Conservation (phyloP, 2,797 vertebrate genomes). For the Dendrocincla fuliginosa region DNA sequence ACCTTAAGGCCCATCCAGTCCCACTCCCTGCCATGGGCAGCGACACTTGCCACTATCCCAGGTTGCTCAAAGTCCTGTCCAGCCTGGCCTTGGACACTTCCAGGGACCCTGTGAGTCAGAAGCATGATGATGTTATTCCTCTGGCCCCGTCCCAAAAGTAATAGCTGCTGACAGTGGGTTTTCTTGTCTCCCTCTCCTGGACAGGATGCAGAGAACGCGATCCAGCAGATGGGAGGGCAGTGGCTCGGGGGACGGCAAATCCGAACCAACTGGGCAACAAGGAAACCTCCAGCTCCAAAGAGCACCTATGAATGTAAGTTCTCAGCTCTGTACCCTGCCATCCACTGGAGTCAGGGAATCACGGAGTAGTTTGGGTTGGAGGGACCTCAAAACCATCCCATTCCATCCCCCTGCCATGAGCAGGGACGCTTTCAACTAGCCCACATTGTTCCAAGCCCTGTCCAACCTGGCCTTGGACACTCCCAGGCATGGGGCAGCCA, state of each 20-base stretch:
- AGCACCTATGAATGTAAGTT: slow-evolving; percentile 89
- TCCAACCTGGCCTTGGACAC: background rate
- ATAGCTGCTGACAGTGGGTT: background rate
- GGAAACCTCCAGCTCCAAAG: slow-evolving; percentile 97
- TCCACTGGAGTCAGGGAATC: background rate
- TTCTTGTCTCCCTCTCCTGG: background rate
- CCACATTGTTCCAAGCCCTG: background rate
- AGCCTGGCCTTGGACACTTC: background rate
- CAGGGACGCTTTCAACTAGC: background rate
- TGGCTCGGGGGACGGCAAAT: slow-evolving; percentile 98
- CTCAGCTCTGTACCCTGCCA: background rate
- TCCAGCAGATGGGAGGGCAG: slow-evolving; percentile 98
- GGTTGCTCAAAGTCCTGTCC: background rate
- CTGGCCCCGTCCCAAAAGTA: rapidly evolving
- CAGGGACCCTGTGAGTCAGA: background rate
- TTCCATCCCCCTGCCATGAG: background rate
- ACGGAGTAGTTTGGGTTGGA: background rate
- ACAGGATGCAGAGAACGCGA: slow-evolving; percentile 96
- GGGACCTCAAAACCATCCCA: background rate
- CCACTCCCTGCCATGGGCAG: background rate
- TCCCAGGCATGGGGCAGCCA: background rate
- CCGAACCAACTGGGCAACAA: slow-evolving; percentile 97
- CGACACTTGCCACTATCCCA: background rate
- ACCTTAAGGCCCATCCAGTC: too few relatives aligned
- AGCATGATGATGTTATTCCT: rapidly evolving